Evolutionary conservation across 1,140 invertebrate species (phyloP), one percentile per base, ranked within the genome.

Genomic region (Drosophila chauvacae): DNA sequence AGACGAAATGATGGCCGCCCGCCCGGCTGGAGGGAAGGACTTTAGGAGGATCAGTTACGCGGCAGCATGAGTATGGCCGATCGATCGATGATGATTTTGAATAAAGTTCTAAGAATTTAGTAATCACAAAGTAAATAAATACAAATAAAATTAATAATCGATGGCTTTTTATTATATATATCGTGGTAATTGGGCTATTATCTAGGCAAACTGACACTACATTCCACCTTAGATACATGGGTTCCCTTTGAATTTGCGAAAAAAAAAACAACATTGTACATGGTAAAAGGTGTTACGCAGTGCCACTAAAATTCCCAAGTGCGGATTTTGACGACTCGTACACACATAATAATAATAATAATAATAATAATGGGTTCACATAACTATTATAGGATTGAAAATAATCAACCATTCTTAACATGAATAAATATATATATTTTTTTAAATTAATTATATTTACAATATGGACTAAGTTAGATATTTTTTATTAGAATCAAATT

Each of bases 31-130:
- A n/a, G 26, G 47, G 5, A 1, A 26, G 23, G 45, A 11, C 44
- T 45, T n/a, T 5, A 11, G 45, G 47, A 68, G 39, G 35, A 39
- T 50, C 59, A 23, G 33, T 33, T 51, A 28, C 18, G 42, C 47
- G 63, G 64, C 53, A 59, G 66, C 74, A 69, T 61, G 77, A 73
- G 71, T 50, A 77, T 56, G 66, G 63, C 75, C 33, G 51, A 39
- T 39, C 51, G 51, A 55, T 55, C 64, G 73, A 80, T 58, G 62
- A 88, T 85, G 77, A 88, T 91, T 90, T 91, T 91, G 87, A 87
- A 91, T 91, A 91, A 91, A 91, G 88, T 91, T 91, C 88, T 88
- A 91, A 91, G 88, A 91, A 91, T 91, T 91, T 91, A 91, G 88
- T 91, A 91, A 91, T 91, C 88, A 91, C 90, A 91, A 91, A 81